phyloP scores from a whole-genome alignment of 2,113 vertebrate genomes.

The Pungitius pungitius region DNA sequence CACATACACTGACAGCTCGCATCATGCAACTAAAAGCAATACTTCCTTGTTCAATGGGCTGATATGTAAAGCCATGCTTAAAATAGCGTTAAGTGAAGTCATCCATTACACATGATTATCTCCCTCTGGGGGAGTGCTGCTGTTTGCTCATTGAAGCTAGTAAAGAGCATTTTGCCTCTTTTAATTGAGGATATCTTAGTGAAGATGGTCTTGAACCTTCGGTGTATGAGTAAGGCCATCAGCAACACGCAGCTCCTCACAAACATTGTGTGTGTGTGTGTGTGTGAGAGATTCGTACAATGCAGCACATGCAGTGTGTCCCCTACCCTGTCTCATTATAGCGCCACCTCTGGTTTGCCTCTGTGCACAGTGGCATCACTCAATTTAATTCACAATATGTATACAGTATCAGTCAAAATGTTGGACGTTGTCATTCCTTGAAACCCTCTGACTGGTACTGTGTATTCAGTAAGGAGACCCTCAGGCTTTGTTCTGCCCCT shows the following conservation, averaged over 20 bases:
- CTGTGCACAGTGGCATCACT: conserved; percentile 26
- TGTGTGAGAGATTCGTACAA: not conserved
- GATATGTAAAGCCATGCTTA: not conserved
- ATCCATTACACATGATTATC: not conserved
- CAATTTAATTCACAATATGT: not conserved
- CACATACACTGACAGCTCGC: not conserved
- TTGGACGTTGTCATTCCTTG: no score
- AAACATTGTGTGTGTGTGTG: conserved; percentile 1
- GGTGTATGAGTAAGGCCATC: no score
- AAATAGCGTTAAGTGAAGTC: not conserved
- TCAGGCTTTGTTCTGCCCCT: not conserved
- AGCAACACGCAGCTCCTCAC: not conserved
- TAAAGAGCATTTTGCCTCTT: not conserved
- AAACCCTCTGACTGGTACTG: no score
- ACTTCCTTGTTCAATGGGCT: not conserved
- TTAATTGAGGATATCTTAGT: not conserved
- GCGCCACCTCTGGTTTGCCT: conserved; percentile 17
- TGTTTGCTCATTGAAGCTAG: not conserved
- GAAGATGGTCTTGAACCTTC: not conserved
- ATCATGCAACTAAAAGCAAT: no score
- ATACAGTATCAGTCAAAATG: no score
- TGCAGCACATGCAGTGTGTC: not conserved
- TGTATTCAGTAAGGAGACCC: not conserved
- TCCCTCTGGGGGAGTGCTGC: not conserved
- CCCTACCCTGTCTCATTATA: conserved; percentile 39